Conservation (phyloP, 2,113 vertebrate genomes). For the Phylloscopus trochilus region DNA sequence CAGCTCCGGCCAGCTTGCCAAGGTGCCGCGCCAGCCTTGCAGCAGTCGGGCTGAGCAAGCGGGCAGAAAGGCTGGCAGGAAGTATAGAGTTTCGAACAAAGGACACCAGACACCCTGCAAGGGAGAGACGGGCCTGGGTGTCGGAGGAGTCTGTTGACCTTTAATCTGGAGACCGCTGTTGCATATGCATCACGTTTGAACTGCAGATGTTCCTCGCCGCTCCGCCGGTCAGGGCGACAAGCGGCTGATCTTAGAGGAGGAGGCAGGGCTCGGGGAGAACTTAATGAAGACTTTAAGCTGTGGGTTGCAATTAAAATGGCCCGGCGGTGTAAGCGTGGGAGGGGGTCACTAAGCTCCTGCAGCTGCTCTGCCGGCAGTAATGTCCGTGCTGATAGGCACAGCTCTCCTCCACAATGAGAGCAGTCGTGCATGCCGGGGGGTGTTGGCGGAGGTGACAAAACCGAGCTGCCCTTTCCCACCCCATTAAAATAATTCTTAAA, state of each 20-base stretch:
- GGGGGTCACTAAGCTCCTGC: not conserved
- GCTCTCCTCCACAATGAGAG: constrained; percentile 5
- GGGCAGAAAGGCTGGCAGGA: constrained; percentile 21
- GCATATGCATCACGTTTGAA: constrained; percentile 54
- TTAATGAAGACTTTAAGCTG: constrained; percentile 62
- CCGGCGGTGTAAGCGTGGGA: not conserved
- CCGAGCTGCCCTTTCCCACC: constrained; percentile 62
- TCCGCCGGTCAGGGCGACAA: constrained; percentile 44
- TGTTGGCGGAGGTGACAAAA: constrained; percentile 41
- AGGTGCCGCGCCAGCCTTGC: not conserved
- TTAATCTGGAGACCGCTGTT: constrained; percentile 27
- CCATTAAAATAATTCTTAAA: constrained; percentile 63
- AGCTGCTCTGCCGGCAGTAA: constrained; percentile 20
- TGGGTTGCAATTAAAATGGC: constrained; percentile 15
- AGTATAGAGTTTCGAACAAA: constrained; percentile 34
- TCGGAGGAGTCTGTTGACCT: constrained; percentile 67
- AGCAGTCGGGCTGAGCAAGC: not conserved
- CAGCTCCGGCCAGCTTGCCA: not conserved
- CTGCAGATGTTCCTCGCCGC: constrained; percentile 71
- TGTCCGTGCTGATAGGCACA: not conserved
- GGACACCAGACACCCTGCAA: constrained; percentile 16
- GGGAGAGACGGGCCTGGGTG: not conserved
- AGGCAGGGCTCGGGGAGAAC: not conserved
- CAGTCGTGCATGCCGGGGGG: constrained; percentile 26
- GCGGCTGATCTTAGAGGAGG: constrained; percentile 56